A percentile compares a stretch with the other conserved stretches of the same genome.
These are phyloP conservation scores for Macquaria ambigua DNA, from an alignment of 2,113 vertebrate species.

Conservation along the genomic window DNA sequence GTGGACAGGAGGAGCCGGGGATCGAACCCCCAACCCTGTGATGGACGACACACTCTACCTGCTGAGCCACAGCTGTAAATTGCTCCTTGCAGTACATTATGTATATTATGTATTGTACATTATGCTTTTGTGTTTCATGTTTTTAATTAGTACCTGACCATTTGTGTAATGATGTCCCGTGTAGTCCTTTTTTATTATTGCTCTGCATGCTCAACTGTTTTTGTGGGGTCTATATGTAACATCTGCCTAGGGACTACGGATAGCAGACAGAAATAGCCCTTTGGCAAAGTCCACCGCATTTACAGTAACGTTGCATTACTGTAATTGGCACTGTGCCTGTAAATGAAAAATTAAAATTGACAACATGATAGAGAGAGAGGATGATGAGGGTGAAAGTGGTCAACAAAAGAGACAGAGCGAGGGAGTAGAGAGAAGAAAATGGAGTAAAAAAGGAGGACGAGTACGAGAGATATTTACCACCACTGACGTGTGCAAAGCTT, in stretches of 20 bases:
- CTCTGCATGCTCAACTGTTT: background rate
- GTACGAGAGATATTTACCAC: slow-evolving; percentile 41
- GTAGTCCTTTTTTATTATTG: background rate
- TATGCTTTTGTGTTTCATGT: background rate
- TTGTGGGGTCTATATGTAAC: background rate
- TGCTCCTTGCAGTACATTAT: background rate
- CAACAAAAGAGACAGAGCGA: background rate
- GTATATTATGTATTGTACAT: background rate
- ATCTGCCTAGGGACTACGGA: too few species aligned
- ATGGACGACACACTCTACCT: background rate
- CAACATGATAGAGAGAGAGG: background rate
- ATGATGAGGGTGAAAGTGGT: background rate
- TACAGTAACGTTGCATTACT: too few species aligned
- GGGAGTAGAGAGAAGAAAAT: background rate
- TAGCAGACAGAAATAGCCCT: background rate
- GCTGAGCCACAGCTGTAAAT: slow-evolving; percentile 8
- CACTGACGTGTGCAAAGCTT: slow-evolving; percentile 27
- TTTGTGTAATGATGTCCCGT: background rate
- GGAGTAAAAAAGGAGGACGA: slow-evolving; percentile 11
- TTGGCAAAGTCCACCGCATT: background rate
- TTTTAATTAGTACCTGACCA: background rate
- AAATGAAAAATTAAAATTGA: background rate
- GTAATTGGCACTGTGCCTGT: background rate
- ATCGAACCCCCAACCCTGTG: background rate
- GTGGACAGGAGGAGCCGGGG: background rate